Conservation (phyloP, 1,140 invertebrate genomes). For the Homarus americanus region DNA sequence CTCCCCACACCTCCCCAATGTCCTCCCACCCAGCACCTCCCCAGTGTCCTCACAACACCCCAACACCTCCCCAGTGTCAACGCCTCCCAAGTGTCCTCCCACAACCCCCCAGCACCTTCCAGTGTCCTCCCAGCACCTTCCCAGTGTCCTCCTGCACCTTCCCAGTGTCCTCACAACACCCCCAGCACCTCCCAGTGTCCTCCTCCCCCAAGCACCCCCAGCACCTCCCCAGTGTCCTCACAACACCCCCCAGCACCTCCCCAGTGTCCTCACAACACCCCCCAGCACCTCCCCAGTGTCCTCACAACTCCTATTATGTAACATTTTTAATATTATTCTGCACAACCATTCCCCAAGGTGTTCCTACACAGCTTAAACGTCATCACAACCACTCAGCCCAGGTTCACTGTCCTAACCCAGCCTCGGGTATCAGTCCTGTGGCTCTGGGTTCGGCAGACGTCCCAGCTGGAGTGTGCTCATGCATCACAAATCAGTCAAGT, state of each 20-base stretch:
- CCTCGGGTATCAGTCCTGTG: too few species aligned
- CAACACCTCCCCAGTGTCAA: neutral
- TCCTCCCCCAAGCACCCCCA: neutral
- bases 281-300: neutral
- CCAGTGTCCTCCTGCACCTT: neutral
- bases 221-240: neutral
- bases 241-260: neutral
- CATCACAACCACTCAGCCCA: too few species aligned
- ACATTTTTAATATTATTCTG: too few species aligned
- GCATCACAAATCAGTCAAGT: too few species aligned
- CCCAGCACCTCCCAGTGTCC: too few species aligned
- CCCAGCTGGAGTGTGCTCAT: too few species aligned
- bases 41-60: neutral
- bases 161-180: neutral
- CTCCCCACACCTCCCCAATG: too few species aligned
- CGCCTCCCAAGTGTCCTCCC: neutral
- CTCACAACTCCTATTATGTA: neutral
- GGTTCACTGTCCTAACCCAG: too few species aligned
- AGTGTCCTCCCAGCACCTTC: neutral
- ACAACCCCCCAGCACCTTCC: neutral
- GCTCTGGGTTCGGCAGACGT: too few species aligned
- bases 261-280: neutral
- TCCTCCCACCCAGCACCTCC: too few species aligned
- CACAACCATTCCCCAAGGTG: too few species aligned
- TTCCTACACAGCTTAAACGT: too few species aligned